These are phyloP conservation scores for Arrhopalites spinosus DNA, from an alignment of 2,888 invertebrate genomes.

Conservation along the genomic window DNA sequence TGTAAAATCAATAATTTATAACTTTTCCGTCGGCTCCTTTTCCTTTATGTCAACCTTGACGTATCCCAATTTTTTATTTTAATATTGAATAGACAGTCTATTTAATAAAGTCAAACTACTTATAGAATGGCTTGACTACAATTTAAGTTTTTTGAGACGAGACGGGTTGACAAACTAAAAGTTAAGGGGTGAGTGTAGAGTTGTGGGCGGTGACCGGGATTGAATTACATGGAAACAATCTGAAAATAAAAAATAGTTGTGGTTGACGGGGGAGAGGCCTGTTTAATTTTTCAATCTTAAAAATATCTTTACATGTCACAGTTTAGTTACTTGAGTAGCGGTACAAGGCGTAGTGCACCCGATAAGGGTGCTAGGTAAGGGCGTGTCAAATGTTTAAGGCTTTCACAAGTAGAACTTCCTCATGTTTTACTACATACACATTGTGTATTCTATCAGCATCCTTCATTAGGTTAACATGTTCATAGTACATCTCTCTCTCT, in stretches of 20 bases:
- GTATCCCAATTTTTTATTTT: no score
- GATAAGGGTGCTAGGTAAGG: slow-evolving; percentile 54
- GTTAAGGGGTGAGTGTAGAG: background rate
- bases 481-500: background rate
- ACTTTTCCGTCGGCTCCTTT: no score
- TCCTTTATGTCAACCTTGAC: no score
- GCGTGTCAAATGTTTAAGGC: slow-evolving; percentile 54
- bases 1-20: no score
- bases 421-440: slow-evolving; percentile 40
- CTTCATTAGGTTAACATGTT: slow-evolving; percentile 51
- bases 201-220: background rate
- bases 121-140: no score
- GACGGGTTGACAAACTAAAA: no score
- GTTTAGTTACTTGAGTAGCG: background rate
- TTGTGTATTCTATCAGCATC: slow-evolving; percentile 42
- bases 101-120: no score
- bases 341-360: background rate
- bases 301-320: background rate
- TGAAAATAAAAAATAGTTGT: background rate
- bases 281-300: no score
- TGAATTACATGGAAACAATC: slow-evolving; percentile 10
- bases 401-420: slow-evolving; percentile 52
- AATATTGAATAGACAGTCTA: no score
- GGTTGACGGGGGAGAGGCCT: background rate
- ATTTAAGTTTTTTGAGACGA: no score